These are phyloP conservation scores for Melieria picta DNA, from an alignment of 2,888 invertebrate species.

Conservation along the genomic window DNA sequence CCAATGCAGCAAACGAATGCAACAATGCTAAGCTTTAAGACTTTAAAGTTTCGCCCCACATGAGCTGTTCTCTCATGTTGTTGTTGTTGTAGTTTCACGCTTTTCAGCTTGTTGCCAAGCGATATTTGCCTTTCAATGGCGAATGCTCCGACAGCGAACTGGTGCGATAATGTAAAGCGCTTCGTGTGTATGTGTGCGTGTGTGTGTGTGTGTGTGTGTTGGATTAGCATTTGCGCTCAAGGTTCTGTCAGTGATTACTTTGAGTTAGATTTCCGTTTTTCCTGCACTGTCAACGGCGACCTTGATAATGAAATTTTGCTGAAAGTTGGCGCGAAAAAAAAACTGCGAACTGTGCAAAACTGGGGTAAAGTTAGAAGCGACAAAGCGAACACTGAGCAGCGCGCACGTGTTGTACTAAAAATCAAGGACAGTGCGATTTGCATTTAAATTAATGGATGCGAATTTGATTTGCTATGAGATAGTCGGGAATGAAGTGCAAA, in stretches of 20 bases:
- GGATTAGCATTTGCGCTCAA: conserved; percentile 30
- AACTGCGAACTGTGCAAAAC: too few species aligned
- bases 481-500: too few species aligned
- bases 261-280: conserved; percentile 18
- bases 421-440: conserved; percentile 31
- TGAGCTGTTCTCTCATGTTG: too few species aligned
- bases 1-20: too few species aligned
- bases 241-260: conserved; percentile 24
- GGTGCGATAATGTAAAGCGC: conserved; percentile 5
- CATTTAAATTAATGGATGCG: conserved; percentile 27
- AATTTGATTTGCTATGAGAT: conserved; percentile 3
- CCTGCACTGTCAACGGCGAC: conserved; percentile 29
- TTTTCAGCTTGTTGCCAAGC: conserved; percentile 10
- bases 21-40: too few species aligned
- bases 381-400: too few species aligned
- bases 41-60: too few species aligned
- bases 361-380: too few species aligned
- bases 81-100: too few species aligned
- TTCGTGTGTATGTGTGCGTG: not conserved
- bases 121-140: conserved; percentile 20
- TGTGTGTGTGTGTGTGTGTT: not conserved
- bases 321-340: too few species aligned
- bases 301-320: conserved; percentile 39
- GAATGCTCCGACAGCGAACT: not conserved
- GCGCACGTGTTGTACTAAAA: conserved; percentile 16